Evolutionary conservation across 2,797 vertebrate species (phyloP).

Genomic region (Neosilurus hyrtlii): DNA sequence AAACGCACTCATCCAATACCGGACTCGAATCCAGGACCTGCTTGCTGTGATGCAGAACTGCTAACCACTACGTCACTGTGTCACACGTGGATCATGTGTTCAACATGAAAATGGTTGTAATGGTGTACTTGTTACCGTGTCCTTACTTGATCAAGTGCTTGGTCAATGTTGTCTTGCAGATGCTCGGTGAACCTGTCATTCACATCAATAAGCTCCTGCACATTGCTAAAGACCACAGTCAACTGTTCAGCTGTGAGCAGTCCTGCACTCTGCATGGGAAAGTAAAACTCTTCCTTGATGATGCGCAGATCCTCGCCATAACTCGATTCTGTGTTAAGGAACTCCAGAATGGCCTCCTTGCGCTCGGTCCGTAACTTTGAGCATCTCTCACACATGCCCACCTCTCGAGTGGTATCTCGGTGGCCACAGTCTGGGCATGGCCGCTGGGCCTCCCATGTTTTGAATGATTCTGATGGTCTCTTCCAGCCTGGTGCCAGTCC

Average conservation of each 20-base stretch:
- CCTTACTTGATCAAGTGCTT: constrained; percentile 84
- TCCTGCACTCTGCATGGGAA: constrained; percentile 84
- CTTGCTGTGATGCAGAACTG: too few species aligned
- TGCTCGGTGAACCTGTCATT: constrained; percentile 85
- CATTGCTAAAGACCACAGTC: constrained; percentile 82
- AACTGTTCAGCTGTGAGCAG: constrained; percentile 85
- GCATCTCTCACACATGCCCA: constrained; percentile 84
- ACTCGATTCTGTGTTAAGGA: constrained; percentile 86
- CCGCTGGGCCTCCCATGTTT: constrained; percentile 82
- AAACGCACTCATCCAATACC: too few species aligned
- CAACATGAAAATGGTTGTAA: background rate
- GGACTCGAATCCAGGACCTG: too few species aligned
- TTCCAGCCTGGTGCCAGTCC: constrained; percentile 81
- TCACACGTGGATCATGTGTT: background rate
- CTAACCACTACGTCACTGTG: too few species aligned
- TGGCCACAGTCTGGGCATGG: constrained; percentile 84
- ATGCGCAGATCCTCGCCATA: constrained; percentile 86
- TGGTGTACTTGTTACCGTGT: background rate
- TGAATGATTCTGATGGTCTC: constrained; percentile 74
- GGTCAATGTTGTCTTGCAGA: constrained; percentile 87
- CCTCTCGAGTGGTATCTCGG: constrained; percentile 72
- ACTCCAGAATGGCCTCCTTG: constrained; percentile 89
- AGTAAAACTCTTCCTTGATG: constrained; percentile 89
- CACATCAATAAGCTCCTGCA: constrained; percentile 87
- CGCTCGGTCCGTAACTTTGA: constrained; percentile 83